These are phyloP conservation scores for Oscheius sp. DNA, from an alignment of 2,888 invertebrate species.

Conservation along the genomic window DNA sequence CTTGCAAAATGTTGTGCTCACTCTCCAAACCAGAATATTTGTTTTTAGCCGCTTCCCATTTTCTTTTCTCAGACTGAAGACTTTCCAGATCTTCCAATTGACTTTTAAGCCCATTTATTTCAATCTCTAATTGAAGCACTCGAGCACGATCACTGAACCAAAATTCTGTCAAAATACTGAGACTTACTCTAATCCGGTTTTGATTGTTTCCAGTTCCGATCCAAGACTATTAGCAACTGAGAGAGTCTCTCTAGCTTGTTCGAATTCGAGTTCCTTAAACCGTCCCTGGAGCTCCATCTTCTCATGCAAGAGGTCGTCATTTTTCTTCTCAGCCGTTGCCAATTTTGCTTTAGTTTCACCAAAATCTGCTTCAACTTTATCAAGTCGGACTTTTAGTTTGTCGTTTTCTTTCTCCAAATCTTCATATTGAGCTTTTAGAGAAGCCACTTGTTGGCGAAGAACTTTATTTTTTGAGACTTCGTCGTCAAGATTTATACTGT, in stretches of 20 bases:
- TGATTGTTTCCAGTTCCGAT: background rate
- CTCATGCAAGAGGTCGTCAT: conserved; percentile 20
- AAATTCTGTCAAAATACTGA: no score
- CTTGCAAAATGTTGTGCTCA: conserved; percentile 1
- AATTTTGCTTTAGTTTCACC: conserved; percentile 20
- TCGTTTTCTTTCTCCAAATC: conserved; percentile 26
- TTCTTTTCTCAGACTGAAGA: conserved; percentile 2
- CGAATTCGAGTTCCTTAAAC: conserved; percentile 4
- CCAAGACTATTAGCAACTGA: background rate
- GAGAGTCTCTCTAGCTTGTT: background rate
- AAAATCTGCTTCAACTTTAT: conserved; percentile 26
- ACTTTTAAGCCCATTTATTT: conserved; percentile 1
- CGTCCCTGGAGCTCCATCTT: conserved; percentile 20
- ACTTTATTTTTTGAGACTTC: conserved; percentile 19
- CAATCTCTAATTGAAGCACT: conserved; percentile 7
- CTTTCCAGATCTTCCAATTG: conserved; percentile 21
- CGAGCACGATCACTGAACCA: conserved; percentile 10
- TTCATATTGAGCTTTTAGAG: conserved; percentile 28
- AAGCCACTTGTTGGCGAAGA: conserved; percentile 21
- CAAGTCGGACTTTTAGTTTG: conserved; percentile 12
- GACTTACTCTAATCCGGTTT: background rate
- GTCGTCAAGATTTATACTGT: conserved; percentile 19
- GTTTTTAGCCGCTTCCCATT: conserved; percentile 25
- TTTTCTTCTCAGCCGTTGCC: conserved; percentile 22
- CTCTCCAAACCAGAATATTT: conserved; percentile 23